Conservation (phyloP, 1,140 invertebrate species). For the Laupala kohalensis region DNA sequence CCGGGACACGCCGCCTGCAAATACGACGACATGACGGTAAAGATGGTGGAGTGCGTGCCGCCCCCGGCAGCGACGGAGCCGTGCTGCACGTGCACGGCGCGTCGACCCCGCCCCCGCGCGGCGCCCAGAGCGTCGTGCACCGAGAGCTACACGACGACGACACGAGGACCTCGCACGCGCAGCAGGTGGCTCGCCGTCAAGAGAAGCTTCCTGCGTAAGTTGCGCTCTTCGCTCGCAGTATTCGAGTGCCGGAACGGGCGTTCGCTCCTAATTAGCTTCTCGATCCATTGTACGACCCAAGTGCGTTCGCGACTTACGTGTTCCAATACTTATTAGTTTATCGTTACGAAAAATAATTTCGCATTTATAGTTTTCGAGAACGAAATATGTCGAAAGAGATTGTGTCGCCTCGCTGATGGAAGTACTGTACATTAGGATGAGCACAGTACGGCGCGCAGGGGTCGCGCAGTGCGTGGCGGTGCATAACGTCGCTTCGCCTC, state of each 20-base stretch:
- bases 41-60: neutral
- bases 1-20: neutral
- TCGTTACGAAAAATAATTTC: no score
- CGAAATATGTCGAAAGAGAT: neutral
- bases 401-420: neutral
- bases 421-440: neutral
- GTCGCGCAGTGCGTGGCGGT: no score
- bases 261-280: no score
- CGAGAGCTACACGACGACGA: no score
- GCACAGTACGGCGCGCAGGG: neutral
- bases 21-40: neutral
- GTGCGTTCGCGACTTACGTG: neutral
- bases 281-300: no score
- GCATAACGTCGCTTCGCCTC: no score
- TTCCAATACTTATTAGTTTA: neutral
- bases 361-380: neutral
- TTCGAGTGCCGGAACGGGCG: no score
- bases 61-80: neutral
- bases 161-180: neutral
- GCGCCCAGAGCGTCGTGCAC: no score
- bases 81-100: no score
- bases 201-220: neutral
- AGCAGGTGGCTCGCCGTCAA: neutral
- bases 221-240: no score
- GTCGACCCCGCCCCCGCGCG: no score